Conservation (phyloP, 2,113 vertebrate species). For the Limnothrissa miodon region DNA sequence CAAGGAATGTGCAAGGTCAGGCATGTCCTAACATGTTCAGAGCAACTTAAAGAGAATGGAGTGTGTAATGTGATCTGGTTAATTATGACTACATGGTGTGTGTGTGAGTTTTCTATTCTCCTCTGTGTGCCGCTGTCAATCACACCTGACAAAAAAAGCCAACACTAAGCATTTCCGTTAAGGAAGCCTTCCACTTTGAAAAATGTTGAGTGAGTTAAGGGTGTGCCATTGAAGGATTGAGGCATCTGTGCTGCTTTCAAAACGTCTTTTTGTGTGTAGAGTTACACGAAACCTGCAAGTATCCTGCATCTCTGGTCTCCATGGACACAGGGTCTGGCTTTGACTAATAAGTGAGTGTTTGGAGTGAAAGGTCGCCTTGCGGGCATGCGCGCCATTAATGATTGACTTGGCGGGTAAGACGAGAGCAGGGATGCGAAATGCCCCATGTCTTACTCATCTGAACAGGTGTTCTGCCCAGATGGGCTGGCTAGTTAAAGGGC, state of each 20-base stretch:
- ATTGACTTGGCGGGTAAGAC: constrained; percentile 59
- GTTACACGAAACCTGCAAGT: constrained; percentile 53
- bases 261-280: constrained; percentile 42
- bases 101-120: constrained; percentile 39
- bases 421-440: constrained; percentile 48
- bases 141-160: constrained; percentile 17
- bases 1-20: constrained; percentile 25
- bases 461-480: constrained; percentile 27
- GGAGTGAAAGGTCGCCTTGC: constrained; percentile 68
- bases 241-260: constrained; percentile 18
- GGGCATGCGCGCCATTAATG: constrained; percentile 71
- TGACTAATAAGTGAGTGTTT: constrained; percentile 73
- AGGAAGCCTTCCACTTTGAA: background rate
- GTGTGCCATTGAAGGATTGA: background rate
- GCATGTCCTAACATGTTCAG: constrained; percentile 61
- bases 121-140: constrained; percentile 38
- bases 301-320: constrained; percentile 51
- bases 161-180: background rate
- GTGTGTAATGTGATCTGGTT: constrained; percentile 54
- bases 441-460: constrained; percentile 52
- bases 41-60: constrained; percentile 36
- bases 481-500: constrained; percentile 23
- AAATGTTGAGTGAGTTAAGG: background rate
- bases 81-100: constrained; percentile 47
- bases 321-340: constrained; percentile 65